A percentile compares a stretch with the other conserved stretches of the same genome.
Conservation (phyloP, 2,113 vertebrate species). For the Hystrix cristata region DNA sequence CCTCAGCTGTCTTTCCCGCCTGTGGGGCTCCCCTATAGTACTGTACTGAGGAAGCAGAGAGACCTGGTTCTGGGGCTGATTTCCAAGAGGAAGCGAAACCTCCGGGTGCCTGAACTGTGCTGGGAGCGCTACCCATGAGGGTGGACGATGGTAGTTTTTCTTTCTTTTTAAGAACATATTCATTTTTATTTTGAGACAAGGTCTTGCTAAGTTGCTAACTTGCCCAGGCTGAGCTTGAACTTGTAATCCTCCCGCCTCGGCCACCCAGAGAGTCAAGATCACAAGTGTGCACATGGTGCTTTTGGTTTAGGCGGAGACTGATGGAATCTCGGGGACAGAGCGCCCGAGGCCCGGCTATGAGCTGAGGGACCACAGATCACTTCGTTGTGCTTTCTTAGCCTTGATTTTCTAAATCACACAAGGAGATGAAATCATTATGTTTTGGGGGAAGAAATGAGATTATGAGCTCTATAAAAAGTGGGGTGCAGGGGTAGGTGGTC, state of each 20-base stretch:
- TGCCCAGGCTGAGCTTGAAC: background rate
- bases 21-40: background rate
- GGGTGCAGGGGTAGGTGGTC: background rate
- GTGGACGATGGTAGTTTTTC: background rate
- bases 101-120: fast-evolving
- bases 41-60: background rate
- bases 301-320: background rate
- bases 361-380: background rate
- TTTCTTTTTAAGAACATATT: background rate
- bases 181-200: background rate
- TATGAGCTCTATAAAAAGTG: background rate
- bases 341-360: background rate
- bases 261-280: background rate
- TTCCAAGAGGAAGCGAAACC: background rate
- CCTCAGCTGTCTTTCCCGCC: too few relatives aligned
- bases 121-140: too few relatives aligned
- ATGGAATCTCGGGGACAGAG: background rate
- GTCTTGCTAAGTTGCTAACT: background rate
- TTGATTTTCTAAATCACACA: background rate
- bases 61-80: too few relatives aligned
- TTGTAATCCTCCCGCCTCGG: background rate
- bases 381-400: background rate
- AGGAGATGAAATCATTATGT: background rate
- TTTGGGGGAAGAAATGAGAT: background rate
- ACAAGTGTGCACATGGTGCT: background rate